A percentile compares a stretch with the other conserved stretches of the same genome.
These are phyloP conservation scores for Alectura lathami DNA, from an alignment of 2,113 vertebrate species.

Conservation along the genomic window DNA sequence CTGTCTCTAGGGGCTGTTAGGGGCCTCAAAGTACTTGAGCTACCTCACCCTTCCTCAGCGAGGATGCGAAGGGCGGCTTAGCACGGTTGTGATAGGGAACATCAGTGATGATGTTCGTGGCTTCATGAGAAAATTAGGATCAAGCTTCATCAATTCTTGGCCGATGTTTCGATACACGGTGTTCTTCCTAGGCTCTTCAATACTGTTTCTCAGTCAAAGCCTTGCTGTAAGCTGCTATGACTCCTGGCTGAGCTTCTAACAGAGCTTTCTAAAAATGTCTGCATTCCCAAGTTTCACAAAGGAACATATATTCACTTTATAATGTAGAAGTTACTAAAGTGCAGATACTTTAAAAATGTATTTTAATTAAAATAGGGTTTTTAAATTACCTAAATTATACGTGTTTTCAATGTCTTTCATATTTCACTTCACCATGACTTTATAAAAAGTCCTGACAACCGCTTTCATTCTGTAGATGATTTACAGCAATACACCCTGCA, in stretches of 20 bases:
- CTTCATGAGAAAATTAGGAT: background rate
- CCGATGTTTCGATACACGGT: background rate
- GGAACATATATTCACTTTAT: background rate
- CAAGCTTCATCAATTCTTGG: background rate
- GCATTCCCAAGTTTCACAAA: background rate
- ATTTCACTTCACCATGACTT: background rate
- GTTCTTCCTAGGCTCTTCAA: background rate
- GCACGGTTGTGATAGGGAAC: no score
- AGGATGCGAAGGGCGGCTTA: rapidly evolving
- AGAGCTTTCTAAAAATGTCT: background rate
- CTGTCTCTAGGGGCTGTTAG: no score
- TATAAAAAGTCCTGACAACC: background rate
- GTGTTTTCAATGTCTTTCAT: background rate
- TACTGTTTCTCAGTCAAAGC: background rate
- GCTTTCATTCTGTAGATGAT: background rate
- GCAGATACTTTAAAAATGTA: background rate
- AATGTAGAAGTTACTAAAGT: background rate
- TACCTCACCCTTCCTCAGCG: background rate
- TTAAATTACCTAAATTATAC: background rate
- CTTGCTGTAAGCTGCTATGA: background rate
- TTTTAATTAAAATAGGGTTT: background rate
- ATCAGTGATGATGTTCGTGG: background rate
- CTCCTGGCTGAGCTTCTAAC: background rate
- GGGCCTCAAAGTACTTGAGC: background rate
- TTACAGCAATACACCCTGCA: background rate